Evolutionary conservation across 2,888 invertebrate genomes (phyloP).

Genomic region (Lampropteryx suffumata): DNA sequence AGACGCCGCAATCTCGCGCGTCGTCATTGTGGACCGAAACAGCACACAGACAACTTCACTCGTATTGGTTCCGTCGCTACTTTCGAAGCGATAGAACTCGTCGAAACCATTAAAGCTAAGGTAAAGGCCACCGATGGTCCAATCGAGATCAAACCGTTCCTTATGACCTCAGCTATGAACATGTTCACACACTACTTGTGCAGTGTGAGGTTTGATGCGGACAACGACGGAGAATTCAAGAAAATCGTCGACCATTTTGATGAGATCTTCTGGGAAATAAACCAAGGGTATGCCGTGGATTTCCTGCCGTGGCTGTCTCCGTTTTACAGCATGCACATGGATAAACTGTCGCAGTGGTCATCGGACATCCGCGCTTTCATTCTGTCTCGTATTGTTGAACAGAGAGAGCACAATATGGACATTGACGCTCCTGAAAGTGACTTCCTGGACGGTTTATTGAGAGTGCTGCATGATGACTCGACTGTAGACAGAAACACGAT

Average conservation of each 20-base stretch:
- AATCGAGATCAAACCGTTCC: conserved; percentile 86
- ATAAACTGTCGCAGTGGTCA: conserved; percentile 87
- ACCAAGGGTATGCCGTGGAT: conserved; percentile 93
- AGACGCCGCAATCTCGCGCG: conserved; percentile 90
- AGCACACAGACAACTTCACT: conserved; percentile 87
- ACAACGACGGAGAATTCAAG: conserved; percentile 85
- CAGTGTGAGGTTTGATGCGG: conserved; percentile 87
- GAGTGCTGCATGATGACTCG: conserved; percentile 85
- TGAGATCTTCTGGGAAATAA: conserved; percentile 95
- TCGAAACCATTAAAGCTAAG: conserved; percentile 78
- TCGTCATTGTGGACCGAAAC: conserved; percentile 90
- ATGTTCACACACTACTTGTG: conserved; percentile 95
- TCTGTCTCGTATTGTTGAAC: conserved; percentile 86
- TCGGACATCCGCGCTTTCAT: conserved; percentile 88
- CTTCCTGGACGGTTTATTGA: conserved; percentile 90
- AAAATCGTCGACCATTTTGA: conserved; percentile 89
- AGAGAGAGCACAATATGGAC: conserved; percentile 81
- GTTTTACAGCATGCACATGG: conserved; percentile 87
- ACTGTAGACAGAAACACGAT: conserved; percentile 90
- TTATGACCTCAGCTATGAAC: conserved; percentile 90
- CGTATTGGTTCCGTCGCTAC: conserved; percentile 88
- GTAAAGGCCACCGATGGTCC: conserved; percentile 60
- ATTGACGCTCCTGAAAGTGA: conserved; percentile 86
- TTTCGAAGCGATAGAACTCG: conserved; percentile 84
- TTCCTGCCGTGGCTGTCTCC: conserved; percentile 92